Evolutionary conservation across 2,113 vertebrate genomes (phyloP), one percentile per base, ranked within the genome.

Genomic region (Jacana jacana): DNA sequence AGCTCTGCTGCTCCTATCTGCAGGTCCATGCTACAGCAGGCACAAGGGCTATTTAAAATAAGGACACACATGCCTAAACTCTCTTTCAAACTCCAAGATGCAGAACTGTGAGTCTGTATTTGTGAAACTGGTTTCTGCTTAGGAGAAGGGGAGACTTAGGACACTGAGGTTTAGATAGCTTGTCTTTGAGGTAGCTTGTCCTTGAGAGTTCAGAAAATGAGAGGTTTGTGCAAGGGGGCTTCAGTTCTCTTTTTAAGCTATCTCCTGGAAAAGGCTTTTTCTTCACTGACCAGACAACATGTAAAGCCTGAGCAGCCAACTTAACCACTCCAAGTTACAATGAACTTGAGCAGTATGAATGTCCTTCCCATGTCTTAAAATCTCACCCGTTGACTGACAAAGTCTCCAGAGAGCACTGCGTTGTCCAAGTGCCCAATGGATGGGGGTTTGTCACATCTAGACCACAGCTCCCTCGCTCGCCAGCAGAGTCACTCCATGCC

Each of bases 1-100:
- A 95, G 95, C 95, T 97, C 94, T 65, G 86, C 78, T 96, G 93
- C 96, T 96, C 55, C 83, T 93, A 44, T 93, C 86, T 91, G 69
- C 12, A 17, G 86, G 92, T 71, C 94, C 73, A 88, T 91, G 96
- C 95, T 97, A 91, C 91, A 95, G 94, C 91, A 92, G 89, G 73
- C 94, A 93, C 94, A 89, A 95, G 89, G 83, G 83, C 93, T 81
- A n/a, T 96, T 95, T 87, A 89, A 95, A 95, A 96, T 81, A 92
- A 87, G 93, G 94, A 79, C 93, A 89, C 89, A 97, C 94, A 95
- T 92, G 94, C 94, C 91, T 92, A 64, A 95, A 81, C 33, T 33
- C 86, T 75, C 81, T 91, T 93, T 94, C 77, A 81, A 79, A 91
- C 94, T 95, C 89, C 39, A 78, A 89, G 95, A 81, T 81, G 86